Evolutionary conservation across 2,888 invertebrate genomes (phyloP), one percentile per base, ranked within the genome.

Genomic region (Teleogryllus oceanicus): DNA sequence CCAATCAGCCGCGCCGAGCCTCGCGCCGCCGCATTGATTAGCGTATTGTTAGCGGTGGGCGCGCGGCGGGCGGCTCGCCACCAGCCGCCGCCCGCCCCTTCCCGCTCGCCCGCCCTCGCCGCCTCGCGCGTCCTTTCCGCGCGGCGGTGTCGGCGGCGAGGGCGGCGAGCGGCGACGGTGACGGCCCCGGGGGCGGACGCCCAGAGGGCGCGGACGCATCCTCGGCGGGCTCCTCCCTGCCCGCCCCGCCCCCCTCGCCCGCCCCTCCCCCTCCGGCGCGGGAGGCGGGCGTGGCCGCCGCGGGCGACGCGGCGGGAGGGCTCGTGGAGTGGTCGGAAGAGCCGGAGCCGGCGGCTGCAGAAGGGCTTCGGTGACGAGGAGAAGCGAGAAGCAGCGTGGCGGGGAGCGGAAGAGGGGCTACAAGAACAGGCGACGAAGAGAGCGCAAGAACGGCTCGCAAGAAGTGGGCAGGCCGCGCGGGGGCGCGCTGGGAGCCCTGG

Each of bases 1-100:
- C 81, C 81, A 81, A 74, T 78, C 20, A 20, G 50, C 24, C 21
- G 37, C 74, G 62, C 50, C 51, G 50, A 20, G n/a, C 11, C 79
- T 62, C 62, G 62, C 62, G 16, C 62, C 62, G 62, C 62, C 62
- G 62, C 62, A 62, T 62, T 62, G 62, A 62, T 62, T 62, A 62
- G 62, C 62, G 62, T 62, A 62, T 62, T 13, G 62, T 62, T 62
- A 62, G 62, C 62, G 62, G 62, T 62, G 62, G 62, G 62, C 62
- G 62, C 62, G 62, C 62, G n/a, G 62, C 62, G 62, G 62, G n/a
- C 62, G 62, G 62, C 62, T 18, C 62, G 13, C 62, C 62, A 62
- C 62, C 37, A 37, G 8, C 62, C 62, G 62, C 62, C 62, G 62
- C 3, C n/a, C 62, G 62, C 62, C 62, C 62, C n/a, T n/a, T 16